A percentile compares a stretch with the other conserved stretches of the same genome.
phyloP scores from a whole-genome alignment of 2,888 invertebrate species.

The Drosophila merina region DNA sequence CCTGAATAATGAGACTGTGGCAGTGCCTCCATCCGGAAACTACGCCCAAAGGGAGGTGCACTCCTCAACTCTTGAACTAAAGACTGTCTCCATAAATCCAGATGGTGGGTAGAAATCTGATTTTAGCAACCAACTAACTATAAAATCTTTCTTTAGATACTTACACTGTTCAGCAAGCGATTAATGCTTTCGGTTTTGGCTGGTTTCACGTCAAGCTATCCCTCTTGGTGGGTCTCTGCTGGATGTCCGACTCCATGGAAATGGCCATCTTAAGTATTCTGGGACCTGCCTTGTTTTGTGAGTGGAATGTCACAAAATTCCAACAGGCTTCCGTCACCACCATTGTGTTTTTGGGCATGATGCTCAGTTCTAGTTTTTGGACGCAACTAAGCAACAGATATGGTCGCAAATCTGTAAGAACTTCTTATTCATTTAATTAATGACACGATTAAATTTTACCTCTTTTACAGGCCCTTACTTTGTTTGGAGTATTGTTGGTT shows the following conservation, averaged over 20 bases:
- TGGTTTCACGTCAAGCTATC: slow-evolving; percentile 95
- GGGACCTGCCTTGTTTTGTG: slow-evolving; percentile 96
- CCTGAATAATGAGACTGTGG: slow-evolving; percentile 27
- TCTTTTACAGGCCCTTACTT: slow-evolving; percentile 87
- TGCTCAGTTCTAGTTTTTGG: slow-evolving; percentile 98
- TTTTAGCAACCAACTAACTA: too few relatives aligned
- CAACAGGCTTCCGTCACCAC: slow-evolving; percentile 97
- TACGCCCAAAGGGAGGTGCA: slow-evolving; percentile 26
- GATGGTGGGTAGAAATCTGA: slow-evolving; percentile 23
- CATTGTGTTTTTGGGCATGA: slow-evolving; percentile 97
- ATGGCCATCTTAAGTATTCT: slow-evolving; percentile 98
- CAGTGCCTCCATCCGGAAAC: slow-evolving; percentile 23
- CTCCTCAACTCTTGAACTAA: slow-evolving; percentile 40
- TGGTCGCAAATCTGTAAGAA: slow-evolving; percentile 89
- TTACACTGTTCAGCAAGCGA: slow-evolving; percentile 93
- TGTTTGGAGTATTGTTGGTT: slow-evolving; percentile 95
- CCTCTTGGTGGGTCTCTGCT: slow-evolving; percentile 92
- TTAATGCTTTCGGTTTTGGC: slow-evolving; percentile 93
- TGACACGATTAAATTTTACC: background rate
- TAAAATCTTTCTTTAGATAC: slow-evolving; percentile 87
- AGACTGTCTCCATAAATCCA: slow-evolving; percentile 44
- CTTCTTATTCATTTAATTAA: background rate
- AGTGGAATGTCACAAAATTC: slow-evolving; percentile 94
- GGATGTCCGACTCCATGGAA: slow-evolving; percentile 99
- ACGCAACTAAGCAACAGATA: slow-evolving; percentile 96